Conservation (phyloP, 2,113 vertebrate genomes). For the Lonchura striata region DNA sequence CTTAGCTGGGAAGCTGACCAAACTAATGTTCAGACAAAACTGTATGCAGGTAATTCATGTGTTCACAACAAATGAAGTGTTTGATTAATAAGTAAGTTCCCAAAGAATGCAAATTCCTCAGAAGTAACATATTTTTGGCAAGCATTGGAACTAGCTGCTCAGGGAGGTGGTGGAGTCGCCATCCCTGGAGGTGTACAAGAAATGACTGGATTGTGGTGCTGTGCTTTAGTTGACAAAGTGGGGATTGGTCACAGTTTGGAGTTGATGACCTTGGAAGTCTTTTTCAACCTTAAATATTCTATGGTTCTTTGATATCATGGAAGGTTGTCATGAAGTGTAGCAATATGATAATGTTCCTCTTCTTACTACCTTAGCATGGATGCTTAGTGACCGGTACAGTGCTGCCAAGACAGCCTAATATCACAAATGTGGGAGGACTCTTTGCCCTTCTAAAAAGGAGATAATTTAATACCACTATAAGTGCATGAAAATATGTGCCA, state of each 20-base stretch:
- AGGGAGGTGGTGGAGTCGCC: background rate
- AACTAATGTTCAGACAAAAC: background rate
- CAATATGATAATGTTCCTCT: background rate
- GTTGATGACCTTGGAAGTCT: fast-evolving
- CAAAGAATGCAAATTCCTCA: background rate
- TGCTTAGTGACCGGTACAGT: background rate
- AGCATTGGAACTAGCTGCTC: background rate
- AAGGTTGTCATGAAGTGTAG: background rate
- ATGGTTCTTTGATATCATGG: background rate
- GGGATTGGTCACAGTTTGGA: background rate
- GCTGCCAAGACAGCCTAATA: background rate
- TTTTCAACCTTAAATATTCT: background rate
- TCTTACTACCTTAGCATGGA: background rate
- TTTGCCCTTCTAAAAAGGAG: background rate
- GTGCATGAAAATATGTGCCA: background rate
- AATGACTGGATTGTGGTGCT: fast-evolving
- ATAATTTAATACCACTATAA: background rate
- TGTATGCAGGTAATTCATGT: background rate
- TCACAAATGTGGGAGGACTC: background rate
- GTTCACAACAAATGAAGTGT: background rate
- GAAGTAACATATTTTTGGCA: fast-evolving
- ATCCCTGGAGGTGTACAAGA: background rate
- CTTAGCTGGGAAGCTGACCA: background rate
- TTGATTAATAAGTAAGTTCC: background rate
- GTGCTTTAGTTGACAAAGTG: background rate